Evolutionary conservation across 1,140 invertebrate genomes (phyloP).

Genomic region (Caenorhabditis briggsae): DNA sequence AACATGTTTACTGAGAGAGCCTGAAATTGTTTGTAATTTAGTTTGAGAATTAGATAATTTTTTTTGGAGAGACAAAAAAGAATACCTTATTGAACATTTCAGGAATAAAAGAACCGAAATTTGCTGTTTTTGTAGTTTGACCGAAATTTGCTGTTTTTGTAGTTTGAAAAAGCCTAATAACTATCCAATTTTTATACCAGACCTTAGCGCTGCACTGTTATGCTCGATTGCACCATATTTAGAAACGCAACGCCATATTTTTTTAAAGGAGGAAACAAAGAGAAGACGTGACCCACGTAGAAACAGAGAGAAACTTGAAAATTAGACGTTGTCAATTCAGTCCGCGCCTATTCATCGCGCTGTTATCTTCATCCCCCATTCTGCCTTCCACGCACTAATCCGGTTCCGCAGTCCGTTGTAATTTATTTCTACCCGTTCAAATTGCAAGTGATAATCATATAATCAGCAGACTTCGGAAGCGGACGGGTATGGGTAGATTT

Average conservation of each 20-base stretch:
- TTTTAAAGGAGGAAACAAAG: neutral
- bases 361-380: neutral
- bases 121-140: too few relatives aligned
- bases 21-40: neutral
- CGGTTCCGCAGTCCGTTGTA: constrained; percentile 49
- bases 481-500: neutral
- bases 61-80: neutral
- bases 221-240: constrained; percentile 42
- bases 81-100: neutral
- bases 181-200: constrained; percentile 1
- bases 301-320: neutral
- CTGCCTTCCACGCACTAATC: constrained; percentile 38
- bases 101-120: neutral
- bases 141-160: too few relatives aligned
- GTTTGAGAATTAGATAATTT: neutral
- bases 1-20: neutral
- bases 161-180: neutral
- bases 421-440: constrained; percentile 35
- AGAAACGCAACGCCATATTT: neutral
- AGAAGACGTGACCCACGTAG: neutral
- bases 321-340: constrained; percentile 3
- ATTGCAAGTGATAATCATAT: constrained; percentile 39
- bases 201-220: neutral
- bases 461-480: neutral
- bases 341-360: neutral